Conservation (phyloP, 2,888 invertebrate genomes). For the Osmoderma eremita region DNA sequence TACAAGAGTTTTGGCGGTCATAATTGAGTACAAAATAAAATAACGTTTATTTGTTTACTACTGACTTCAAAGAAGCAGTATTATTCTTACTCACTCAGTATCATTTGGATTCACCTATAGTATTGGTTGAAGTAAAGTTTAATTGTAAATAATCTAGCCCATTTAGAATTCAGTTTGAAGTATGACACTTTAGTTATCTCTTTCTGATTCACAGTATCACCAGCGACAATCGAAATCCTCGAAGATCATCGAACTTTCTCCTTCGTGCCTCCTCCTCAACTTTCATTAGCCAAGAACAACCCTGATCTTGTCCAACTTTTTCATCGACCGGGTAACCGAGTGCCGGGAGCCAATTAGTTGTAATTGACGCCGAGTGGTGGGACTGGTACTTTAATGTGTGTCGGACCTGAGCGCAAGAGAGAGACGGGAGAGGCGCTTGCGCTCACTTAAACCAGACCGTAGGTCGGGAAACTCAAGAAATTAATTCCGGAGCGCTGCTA, state of each 20-base stretch:
- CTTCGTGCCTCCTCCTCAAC: constrained; percentile 49
- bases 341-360: constrained; percentile 60
- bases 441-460: constrained; percentile 53
- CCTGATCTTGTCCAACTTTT: constrained; percentile 63
- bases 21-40: no score
- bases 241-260: constrained; percentile 56
- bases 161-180: background rate
- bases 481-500: constrained; percentile 55
- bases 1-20: no score
- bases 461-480: constrained; percentile 55
- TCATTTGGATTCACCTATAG: no score
- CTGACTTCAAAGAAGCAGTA: no score
- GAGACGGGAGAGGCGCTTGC: constrained; percentile 52
- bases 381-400: constrained; percentile 48
- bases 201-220: background rate
- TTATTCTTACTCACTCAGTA: no score
- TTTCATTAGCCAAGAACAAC: constrained; percentile 57
- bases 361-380: constrained; percentile 58
- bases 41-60: no score
- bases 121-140: no score
- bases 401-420: constrained; percentile 38
- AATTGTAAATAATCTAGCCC: no score
- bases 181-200: no score
- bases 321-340: constrained; percentile 62
- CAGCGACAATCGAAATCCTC: constrained; percentile 1